These are phyloP conservation scores for Orthosia incerta DNA, from an alignment of 2,888 invertebrate species.

Conservation along the genomic window DNA sequence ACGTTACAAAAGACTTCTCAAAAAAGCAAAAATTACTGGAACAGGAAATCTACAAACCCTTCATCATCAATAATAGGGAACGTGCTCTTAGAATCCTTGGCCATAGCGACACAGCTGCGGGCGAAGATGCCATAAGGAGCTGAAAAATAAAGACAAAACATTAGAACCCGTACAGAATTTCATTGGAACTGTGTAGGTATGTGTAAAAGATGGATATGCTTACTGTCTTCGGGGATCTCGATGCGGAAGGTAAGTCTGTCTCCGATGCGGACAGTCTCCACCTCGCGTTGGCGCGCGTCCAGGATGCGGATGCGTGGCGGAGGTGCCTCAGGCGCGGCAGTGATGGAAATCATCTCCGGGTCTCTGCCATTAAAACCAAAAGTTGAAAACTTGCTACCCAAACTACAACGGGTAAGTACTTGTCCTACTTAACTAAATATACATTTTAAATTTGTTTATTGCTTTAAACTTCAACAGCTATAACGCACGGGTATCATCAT, in stretches of 20 bases:
- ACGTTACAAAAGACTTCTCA: neutral
- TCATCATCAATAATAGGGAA: conserved; percentile 99
- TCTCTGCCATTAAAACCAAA: conserved; percentile 90
- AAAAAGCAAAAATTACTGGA: neutral
- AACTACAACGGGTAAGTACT: neutral
- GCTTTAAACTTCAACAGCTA: conserved; percentile 6
- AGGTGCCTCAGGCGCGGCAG: conserved; percentile 98
- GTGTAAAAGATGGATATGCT: conserved; percentile 78
- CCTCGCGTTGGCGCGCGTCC: conserved; percentile 96
- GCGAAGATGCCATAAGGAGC: conserved; percentile 99
- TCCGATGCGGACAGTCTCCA: conserved; percentile 98
- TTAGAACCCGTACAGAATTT: conserved; percentile 30
- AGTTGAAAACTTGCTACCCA: conserved; percentile 5
- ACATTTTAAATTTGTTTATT: conserved; percentile 21
- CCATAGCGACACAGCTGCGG: conserved; percentile 98
- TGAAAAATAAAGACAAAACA: conserved; percentile 78
- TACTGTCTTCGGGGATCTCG: conserved; percentile 98
- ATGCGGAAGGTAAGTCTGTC: conserved; percentile 98
- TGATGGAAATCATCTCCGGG: conserved; percentile 98
- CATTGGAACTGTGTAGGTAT: neutral
- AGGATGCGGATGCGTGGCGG: conserved; percentile 98
- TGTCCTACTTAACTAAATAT: conserved; percentile 6
- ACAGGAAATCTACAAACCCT: conserved; percentile 90
- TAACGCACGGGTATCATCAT: conserved; percentile 25
- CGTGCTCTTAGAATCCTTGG: conserved; percentile 98